Percentiles rank a stretch among this genome's conserved stretches.
Conservation (phyloP, 1,140 invertebrate genomes). For the Ganaspis sp. region DNA sequence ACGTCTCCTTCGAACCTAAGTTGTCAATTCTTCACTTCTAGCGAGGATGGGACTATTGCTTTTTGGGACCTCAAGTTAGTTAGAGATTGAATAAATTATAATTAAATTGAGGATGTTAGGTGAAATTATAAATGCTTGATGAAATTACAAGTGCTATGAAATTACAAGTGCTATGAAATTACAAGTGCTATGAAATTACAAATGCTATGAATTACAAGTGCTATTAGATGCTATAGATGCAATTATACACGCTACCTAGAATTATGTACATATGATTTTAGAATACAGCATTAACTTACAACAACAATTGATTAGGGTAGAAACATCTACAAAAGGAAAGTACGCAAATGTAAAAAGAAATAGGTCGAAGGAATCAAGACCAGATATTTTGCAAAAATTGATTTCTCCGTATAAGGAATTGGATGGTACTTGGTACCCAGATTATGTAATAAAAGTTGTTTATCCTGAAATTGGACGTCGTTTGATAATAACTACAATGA, state of each 20-base stretch:
- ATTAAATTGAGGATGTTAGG: no score
- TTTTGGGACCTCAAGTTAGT: slow-evolving; percentile 82
- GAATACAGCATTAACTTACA: no score
- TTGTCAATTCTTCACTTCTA: slow-evolving; percentile 80
- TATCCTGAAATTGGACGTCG: slow-evolving; percentile 51
- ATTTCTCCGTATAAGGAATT: slow-evolving; percentile 78
- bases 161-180: no score
- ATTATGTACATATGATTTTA: no score
- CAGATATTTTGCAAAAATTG: slow-evolving; percentile 77
- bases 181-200: no score
- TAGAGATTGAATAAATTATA: slow-evolving; percentile 51
- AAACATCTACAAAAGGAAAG: slow-evolving; percentile 41
- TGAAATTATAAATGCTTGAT: no score
- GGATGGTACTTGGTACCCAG: slow-evolving; percentile 79
- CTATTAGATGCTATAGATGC: no score
- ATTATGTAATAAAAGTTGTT: slow-evolving; percentile 72
- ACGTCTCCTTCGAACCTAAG: slow-evolving; percentile 68
- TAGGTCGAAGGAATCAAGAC: slow-evolving; percentile 58
- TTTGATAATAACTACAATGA: slow-evolving; percentile 59
- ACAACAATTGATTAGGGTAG: neutral
- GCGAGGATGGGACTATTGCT: slow-evolving; percentile 81
- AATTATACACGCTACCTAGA: no score
- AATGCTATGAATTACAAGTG: no score
- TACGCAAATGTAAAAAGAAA: slow-evolving; percentile 7
- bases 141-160: no score